Conservation (phyloP, 2,113 vertebrate genomes). For the Asarcornis scutulata region DNA sequence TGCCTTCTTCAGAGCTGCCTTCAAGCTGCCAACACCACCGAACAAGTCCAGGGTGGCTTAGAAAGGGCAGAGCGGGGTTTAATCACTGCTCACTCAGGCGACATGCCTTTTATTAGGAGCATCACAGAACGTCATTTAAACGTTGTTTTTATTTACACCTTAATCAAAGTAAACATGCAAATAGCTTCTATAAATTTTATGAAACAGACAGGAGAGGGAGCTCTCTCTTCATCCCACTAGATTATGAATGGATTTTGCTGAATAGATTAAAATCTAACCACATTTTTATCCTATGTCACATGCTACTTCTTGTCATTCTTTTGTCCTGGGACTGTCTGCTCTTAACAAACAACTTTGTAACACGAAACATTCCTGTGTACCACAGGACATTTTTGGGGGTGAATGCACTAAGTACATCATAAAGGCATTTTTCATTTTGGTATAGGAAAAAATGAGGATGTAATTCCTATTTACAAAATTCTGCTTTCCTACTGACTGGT, state of each 20-base stretch:
- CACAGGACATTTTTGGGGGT: background rate
- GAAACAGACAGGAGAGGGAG: constrained; percentile 80
- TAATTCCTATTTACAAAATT: background rate
- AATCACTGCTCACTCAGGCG: background rate
- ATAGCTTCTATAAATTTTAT: constrained; percentile 37
- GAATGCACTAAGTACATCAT: background rate
- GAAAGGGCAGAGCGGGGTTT: background rate
- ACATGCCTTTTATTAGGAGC: background rate
- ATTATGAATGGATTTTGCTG: background rate
- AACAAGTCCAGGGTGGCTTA: background rate
- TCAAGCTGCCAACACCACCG: background rate
- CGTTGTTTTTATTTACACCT: background rate
- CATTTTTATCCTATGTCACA: background rate
- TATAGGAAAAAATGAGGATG: background rate
- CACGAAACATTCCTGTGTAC: background rate
- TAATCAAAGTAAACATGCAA: constrained; percentile 11
- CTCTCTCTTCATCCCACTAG: constrained; percentile 68
- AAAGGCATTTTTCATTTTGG: background rate
- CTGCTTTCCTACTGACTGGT: background rate
- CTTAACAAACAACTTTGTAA: background rate
- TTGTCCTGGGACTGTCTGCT: background rate
- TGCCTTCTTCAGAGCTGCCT: background rate
- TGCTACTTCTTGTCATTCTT: background rate
- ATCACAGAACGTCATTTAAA: background rate
- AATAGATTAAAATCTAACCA: constrained; percentile 2